These are phyloP conservation scores for Polypedilum pembai DNA, from an alignment of 1,140 invertebrate genomes.

Conservation along the genomic window DNA sequence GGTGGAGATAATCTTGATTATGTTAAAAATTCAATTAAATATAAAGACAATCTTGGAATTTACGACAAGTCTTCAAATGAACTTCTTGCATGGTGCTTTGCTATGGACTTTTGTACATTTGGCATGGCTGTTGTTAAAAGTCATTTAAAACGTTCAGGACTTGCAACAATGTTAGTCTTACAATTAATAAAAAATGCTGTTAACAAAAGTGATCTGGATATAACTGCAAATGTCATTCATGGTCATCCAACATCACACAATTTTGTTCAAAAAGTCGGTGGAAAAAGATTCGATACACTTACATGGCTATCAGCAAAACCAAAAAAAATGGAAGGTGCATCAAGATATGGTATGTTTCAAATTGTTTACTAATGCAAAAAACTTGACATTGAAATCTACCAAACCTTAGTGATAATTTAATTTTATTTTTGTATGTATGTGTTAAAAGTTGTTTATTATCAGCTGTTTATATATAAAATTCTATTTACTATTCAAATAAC, in stretches of 20 bases:
- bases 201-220: not conserved
- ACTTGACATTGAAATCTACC: no score
- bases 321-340: not conserved
- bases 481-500: no score
- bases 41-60: not conserved
- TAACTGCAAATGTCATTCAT: not conserved
- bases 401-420: no score
- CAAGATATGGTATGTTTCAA: not conserved
- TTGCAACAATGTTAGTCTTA: not conserved
- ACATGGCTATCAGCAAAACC: not conserved
- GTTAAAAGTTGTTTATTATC: no score
- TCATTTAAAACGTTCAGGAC: not conserved
- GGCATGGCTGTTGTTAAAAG: not conserved
- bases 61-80: not conserved
- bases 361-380: not conserved
- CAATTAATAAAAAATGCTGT: not conserved
- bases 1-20: not conserved
- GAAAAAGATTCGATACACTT: not conserved
- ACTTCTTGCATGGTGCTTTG: not conserved
- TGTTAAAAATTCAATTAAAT: not conserved
- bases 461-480: no score
- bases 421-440: no score
- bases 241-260: not conserved
- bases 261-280: not conserved
- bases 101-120: not conserved